Evolutionary conservation across 2,113 vertebrate species (phyloP).

Genomic region (Columba livia): DNA sequence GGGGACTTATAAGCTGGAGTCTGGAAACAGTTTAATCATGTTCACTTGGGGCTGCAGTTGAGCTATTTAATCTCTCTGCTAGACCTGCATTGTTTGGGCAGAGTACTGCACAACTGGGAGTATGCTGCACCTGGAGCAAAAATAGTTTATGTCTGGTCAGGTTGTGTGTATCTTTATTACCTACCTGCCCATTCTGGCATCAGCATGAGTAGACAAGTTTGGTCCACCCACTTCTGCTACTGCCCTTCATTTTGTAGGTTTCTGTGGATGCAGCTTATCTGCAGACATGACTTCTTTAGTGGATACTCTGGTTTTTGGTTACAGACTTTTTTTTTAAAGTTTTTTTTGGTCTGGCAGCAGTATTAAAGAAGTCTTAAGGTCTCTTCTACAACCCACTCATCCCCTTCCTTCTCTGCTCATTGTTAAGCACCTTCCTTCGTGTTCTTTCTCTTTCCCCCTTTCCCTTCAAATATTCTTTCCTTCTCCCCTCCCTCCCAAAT

Average conservation of each 20-base stretch:
- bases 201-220: background rate
- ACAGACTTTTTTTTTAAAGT: background rate
- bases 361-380: background rate
- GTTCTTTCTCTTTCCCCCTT: background rate
- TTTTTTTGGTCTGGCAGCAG: background rate
- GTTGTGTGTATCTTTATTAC: background rate
- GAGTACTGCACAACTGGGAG: background rate
- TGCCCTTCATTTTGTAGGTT: background rate
- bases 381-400: background rate
- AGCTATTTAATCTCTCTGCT: background rate
- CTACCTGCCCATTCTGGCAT: background rate
- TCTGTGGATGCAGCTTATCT: background rate
- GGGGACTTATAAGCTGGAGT: background rate
- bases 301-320: background rate
- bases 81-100: background rate
- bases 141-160: background rate
- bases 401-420: background rate
- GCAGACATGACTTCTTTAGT: background rate
- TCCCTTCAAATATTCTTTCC: background rate
- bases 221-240: background rate
- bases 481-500: background rate
- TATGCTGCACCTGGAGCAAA: background rate
- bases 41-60: background rate
- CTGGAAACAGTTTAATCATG: background rate
- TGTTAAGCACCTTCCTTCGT: background rate